Evolutionary conservation across 2,113 vertebrate genomes (phyloP).

Genomic region (Penelope pileata): DNA sequence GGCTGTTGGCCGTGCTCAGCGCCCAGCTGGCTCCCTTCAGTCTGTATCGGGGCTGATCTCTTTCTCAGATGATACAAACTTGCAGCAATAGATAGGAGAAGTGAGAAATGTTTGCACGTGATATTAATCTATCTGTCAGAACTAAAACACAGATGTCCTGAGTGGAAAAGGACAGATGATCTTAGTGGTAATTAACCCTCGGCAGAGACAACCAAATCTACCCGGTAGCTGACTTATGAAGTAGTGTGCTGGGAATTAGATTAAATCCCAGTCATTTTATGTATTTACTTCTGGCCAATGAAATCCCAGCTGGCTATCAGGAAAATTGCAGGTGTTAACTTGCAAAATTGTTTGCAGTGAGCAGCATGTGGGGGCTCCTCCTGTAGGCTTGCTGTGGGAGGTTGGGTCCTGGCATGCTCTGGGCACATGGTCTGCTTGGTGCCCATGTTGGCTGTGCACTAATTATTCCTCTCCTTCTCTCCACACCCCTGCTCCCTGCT

Average conservation of each 20-base stretch:
- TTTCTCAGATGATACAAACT: conserved; percentile 17
- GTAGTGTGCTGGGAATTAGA: background rate
- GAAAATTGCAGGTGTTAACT: conserved; percentile 49
- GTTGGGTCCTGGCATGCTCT: background rate
- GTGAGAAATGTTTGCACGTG: conserved; percentile 25
- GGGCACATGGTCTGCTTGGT: background rate
- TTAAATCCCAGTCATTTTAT: background rate
- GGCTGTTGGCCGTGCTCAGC: background rate
- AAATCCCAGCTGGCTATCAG: background rate
- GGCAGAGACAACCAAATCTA: background rate
- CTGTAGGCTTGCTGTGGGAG: background rate
- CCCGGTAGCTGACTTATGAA: background rate
- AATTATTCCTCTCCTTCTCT: background rate
- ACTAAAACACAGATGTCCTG: conserved; percentile 8
- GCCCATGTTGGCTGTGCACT: background rate
- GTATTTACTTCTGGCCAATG: conserved; percentile 15
- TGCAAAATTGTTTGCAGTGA: conserved; percentile 26
- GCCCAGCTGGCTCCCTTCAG: conserved; percentile 41
- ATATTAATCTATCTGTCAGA: conserved; percentile 45
- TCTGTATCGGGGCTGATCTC: conserved; percentile 45
- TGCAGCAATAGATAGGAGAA: background rate
- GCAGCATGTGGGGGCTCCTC: background rate
- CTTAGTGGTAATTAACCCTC: conserved; percentile 48
- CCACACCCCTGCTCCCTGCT: background rate
- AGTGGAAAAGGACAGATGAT: background rate